Base-by-base conservation (phyloP, 2,888 invertebrate genomes). In the Nineta flava region DNA sequence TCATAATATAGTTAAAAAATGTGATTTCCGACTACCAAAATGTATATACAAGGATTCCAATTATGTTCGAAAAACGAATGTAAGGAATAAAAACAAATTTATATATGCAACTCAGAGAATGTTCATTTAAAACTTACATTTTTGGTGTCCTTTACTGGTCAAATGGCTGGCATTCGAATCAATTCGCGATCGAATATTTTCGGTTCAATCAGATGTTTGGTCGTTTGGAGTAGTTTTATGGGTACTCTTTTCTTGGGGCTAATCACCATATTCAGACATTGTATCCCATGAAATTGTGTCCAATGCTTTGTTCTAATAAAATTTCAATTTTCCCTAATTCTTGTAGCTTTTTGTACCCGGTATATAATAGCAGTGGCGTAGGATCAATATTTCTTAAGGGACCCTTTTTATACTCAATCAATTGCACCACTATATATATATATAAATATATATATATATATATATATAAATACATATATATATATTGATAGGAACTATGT, bases 141-240 rank as follows among this genome's bases (percentile, higher is more conserved):
- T 69, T 6, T 65, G 82, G 81, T 81, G 83, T 43, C 83, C 81
- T 0, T 69, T 95, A 9, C 95, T 95, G 16, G 81, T 95, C 12
- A 96, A 94, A 65, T 96, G 95, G 96, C 78, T 96, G 75, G 92
- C 95, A 0, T 75, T 95, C 51, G 95, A 96, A 66, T 92, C 93
- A 1, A 83, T 96, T 56, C 79, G 84, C 49, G 93, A 94, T 68
- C 93, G n/a, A n/a, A n/a, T n/a, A n/a, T n/a, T n/a, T n/a, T n/a
- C n/a, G n/a, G n/a, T n/a, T n/a, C n/a, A n/a, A 61, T 94, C 93
- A 1, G 95, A 96, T 63, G 85, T 94, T 52, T 95, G 94, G 94
- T 86, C 93, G 0, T 92, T 81, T 62, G 92, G 92, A 3, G 83
- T 93, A 52, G 87, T 91, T 1, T 64, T 92, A 1, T 92, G 92